Percentiles rank a stretch among this genome's conserved stretches.
phyloP scores from a whole-genome alignment of 2,113 vertebrate genomes.

The Psilopsiagon aymara region DNA sequence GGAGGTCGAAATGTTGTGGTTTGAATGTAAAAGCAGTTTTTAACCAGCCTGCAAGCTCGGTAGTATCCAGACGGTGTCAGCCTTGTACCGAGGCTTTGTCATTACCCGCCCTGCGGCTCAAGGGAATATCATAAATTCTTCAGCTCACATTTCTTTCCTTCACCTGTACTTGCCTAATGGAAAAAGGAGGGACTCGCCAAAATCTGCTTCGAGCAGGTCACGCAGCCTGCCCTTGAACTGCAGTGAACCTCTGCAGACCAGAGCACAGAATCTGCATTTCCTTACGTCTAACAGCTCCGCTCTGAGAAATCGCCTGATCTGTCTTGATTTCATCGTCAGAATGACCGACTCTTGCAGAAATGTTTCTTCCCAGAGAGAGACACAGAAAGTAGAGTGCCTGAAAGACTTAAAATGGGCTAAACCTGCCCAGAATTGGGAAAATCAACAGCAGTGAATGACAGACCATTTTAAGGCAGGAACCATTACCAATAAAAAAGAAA shows the following conservation, averaged over 20 bases:
- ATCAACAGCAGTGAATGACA: neutral
- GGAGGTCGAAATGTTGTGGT: neutral
- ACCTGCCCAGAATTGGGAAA: neutral
- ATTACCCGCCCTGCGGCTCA: neutral
- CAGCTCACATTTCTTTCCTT: neutral
- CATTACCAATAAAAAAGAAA: neutral
- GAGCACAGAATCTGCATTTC: conserved; percentile 15
- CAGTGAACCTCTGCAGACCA: neutral
- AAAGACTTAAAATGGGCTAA: neutral
- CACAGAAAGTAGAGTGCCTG: neutral
- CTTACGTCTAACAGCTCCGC: neutral
- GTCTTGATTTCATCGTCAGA: neutral
- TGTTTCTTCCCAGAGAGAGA: neutral
- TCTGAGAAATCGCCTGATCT: neutral
- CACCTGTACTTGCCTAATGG: neutral
- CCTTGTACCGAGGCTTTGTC: conserved; percentile 1
- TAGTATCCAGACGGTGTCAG: conserved; percentile 60
- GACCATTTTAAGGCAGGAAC: neutral
- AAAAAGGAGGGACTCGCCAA: neutral
- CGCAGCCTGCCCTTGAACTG: neutral
- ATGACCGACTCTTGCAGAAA: neutral
- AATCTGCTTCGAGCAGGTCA: neutral
- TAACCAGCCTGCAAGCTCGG: neutral
- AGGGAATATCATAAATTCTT: neutral
- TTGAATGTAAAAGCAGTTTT: fast-evolving